These are phyloP conservation scores for Nothoprocta pentlandii DNA, from an alignment of 2,113 vertebrate genomes.

Conservation along the genomic window DNA sequence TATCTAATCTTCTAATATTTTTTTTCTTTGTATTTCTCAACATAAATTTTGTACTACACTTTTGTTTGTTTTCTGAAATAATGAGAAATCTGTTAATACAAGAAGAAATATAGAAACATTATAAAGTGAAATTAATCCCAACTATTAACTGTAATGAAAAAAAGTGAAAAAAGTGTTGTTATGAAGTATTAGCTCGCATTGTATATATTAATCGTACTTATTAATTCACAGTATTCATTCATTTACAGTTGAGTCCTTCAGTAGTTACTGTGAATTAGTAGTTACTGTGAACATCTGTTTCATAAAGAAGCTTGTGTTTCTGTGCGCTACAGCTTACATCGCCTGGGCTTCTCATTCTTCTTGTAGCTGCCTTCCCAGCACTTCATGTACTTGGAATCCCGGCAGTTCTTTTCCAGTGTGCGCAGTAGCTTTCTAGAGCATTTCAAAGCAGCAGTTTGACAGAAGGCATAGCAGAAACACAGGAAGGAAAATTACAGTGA, in stretches of 20 bases:
- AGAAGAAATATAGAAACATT: background rate
- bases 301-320: background rate
- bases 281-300: background rate
- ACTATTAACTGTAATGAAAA: background rate
- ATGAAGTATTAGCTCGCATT: background rate
- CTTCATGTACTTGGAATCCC: background rate
- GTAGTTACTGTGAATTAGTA: background rate
- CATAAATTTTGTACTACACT: background rate
- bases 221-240: background rate
- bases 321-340: background rate
- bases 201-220: background rate
- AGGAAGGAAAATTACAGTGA: background rate
- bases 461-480: background rate
- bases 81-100: background rate
- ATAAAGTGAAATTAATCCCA: background rate
- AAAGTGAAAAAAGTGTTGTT: background rate
- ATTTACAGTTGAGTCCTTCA: background rate
- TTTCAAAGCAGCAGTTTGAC: background rate
- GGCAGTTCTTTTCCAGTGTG: background rate
- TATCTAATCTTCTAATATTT: background rate
- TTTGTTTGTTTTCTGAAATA: background rate
- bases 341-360: background rate
- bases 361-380: background rate
- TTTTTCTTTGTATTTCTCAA: background rate
- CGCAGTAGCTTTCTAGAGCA: background rate